Conservation (phyloP, 2,797 vertebrate genomes). For the Heliangelus exortis region DNA sequence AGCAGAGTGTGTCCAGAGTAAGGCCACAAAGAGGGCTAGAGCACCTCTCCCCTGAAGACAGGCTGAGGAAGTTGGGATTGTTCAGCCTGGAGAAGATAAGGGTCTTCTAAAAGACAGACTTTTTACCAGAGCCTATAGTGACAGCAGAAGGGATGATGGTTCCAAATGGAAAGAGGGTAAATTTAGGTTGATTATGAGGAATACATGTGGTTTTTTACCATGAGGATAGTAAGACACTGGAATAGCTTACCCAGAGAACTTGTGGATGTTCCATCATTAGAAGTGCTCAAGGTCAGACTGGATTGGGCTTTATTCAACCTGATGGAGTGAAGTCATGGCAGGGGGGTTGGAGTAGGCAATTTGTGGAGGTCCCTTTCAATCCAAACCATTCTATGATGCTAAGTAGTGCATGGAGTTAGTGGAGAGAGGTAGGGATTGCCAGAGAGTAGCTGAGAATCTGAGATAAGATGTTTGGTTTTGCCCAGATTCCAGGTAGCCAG, state of each 20-base stretch:
- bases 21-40: not conserved
- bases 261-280: not conserved
- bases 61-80: not conserved
- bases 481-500: not conserved
- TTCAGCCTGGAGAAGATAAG: not conserved
- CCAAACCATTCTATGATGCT: too few species aligned
- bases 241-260: not conserved
- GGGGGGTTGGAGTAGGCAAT: not conserved
- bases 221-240: too few species aligned
- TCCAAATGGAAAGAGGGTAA: too few species aligned
- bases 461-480: not conserved
- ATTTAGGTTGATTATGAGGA: too few species aligned
- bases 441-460: not conserved
- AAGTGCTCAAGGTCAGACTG: not conserved
- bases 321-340: not conserved
- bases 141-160: too few species aligned
- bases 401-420: fast-evolving
- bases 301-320: not conserved
- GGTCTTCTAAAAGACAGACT: not conserved
- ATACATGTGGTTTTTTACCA: too few species aligned
- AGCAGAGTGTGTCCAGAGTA: not conserved
- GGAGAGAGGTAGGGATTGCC: not conserved
- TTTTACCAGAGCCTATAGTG: not conserved
- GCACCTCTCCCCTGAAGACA: not conserved
- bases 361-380: not conserved